Evolutionary conservation across 1,140 invertebrate genomes (phyloP).

Genomic region (Zophobas atratus): DNA sequence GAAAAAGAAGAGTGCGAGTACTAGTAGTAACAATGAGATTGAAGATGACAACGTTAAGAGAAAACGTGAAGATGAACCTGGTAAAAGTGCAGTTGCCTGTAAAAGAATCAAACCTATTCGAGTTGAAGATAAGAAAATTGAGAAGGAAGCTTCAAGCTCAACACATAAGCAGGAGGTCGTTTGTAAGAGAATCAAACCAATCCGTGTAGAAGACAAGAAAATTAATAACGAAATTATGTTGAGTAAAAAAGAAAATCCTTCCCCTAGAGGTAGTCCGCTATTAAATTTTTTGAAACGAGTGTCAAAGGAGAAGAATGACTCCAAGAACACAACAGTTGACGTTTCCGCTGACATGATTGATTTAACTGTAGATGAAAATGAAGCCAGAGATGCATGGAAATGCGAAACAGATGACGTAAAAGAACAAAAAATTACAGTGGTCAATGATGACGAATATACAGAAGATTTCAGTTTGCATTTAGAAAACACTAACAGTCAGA

Average conservation of each 20-base stretch:
- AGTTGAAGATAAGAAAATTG: constrained; percentile 5
- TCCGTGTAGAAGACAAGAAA: not conserved
- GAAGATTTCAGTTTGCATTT: constrained; percentile 80
- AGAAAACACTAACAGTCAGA: constrained; percentile 68
- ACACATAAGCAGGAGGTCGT: not conserved
- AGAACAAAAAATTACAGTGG: constrained; percentile 51
- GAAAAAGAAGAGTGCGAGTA: constrained; percentile 56
- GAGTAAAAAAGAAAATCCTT: constrained; percentile 35
- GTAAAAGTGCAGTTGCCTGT: not conserved
- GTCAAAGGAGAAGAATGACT: constrained; percentile 39
- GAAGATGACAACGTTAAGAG: constrained; percentile 21
- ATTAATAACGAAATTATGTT: constrained; percentile 23
- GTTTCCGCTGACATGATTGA: constrained; percentile 2
- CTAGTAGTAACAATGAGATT: constrained; percentile 7
- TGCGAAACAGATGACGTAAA: constrained; percentile 53
- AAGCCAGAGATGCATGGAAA: constrained; percentile 64
- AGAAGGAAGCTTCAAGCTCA: constrained; percentile 13
- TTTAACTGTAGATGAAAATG: constrained; percentile 56
- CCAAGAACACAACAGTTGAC: not conserved
- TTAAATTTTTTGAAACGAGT: constrained; percentile 54
- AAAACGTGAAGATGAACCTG: constrained; percentile 36
- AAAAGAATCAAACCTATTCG: constrained; percentile 49
- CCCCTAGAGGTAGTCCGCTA: constrained; percentile 51
- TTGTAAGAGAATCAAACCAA: constrained; percentile 49
- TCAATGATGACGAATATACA: constrained; percentile 70